phyloP scores from a whole-genome alignment of 2,113 vertebrate species.

The Odocoileus hemionus region DNA sequence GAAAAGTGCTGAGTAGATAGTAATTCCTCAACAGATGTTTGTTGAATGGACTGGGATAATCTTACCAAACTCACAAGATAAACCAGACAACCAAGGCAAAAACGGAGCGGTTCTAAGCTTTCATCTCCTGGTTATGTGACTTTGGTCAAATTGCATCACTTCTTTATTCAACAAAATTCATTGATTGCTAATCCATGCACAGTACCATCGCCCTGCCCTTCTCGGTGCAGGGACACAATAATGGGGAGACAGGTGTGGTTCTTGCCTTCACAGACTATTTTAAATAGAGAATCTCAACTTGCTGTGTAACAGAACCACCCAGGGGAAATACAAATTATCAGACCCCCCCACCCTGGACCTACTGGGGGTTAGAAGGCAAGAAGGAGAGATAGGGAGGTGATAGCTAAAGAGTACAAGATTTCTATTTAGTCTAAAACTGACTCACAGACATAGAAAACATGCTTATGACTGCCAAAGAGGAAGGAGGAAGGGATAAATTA shows the following conservation, averaged over 20 bases:
- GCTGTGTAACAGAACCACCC: not conserved
- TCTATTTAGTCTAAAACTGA: not conserved
- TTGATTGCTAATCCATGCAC: not conserved
- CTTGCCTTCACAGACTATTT: not conserved
- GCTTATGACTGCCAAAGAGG: not conserved
- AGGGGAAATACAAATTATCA: not conserved
- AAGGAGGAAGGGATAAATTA: not conserved
- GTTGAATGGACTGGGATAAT: not conserved
- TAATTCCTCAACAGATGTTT: not conserved
- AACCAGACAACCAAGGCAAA: not conserved
- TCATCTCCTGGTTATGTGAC: not conserved
- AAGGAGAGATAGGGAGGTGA: not conserved
- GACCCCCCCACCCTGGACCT: not conserved
- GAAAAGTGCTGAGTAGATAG: not conserved
- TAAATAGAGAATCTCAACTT: not conserved
- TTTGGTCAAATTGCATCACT: not conserved
- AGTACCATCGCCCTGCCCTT: not conserved
- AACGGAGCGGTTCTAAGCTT: not conserved
- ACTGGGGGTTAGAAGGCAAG: not conserved
- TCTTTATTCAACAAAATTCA: not conserved
- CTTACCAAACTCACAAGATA: not conserved
- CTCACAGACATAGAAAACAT: not conserved
- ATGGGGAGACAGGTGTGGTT: not conserved
- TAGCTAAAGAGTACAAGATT: not conserved
- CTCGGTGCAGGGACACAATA: not conserved